phyloP scores from a whole-genome alignment of 2,888 invertebrate genomes.

The Hecatera dysodea region DNA sequence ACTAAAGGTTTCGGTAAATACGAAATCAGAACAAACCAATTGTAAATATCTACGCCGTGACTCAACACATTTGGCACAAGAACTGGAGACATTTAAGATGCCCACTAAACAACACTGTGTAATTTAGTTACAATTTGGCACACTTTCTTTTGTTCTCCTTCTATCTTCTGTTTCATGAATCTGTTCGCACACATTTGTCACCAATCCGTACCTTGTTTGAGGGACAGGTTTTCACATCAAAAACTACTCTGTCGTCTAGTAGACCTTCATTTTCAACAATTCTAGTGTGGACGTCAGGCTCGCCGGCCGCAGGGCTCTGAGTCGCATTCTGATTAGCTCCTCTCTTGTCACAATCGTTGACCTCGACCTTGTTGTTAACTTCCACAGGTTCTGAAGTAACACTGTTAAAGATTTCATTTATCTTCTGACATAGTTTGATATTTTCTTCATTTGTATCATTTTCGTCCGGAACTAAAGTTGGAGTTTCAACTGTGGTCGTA shows the following conservation, averaged over 20 bases:
- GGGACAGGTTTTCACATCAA: slow-evolving; percentile 2
- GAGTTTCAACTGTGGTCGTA: neutral
- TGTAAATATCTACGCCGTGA: neutral
- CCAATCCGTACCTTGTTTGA: neutral
- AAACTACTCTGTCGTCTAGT: slow-evolving; percentile 25
- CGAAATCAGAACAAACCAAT: neutral
- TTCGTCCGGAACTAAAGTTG: neutral
- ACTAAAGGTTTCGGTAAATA: neutral
- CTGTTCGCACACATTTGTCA: neutral
- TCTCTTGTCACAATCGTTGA: slow-evolving; percentile 3
- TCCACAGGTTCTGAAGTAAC: neutral
- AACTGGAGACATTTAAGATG: neutral
- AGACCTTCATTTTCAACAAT: neutral
- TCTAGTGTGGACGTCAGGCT: neutral
- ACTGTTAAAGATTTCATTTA: neutral
- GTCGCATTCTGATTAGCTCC: neutral
- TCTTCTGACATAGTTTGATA: slow-evolving; percentile 4
- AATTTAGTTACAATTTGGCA: neutral
- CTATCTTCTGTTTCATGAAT: neutral
- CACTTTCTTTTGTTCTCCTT: neutral
- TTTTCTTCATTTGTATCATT: neutral
- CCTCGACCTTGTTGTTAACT: slow-evolving; percentile 15
- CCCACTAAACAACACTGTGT: slow-evolving; percentile 4
- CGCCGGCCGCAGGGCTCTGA: neutral
- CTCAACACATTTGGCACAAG: neutral